Conservation (phyloP, 2,888 invertebrate species). For the Lottia scabra region DNA sequence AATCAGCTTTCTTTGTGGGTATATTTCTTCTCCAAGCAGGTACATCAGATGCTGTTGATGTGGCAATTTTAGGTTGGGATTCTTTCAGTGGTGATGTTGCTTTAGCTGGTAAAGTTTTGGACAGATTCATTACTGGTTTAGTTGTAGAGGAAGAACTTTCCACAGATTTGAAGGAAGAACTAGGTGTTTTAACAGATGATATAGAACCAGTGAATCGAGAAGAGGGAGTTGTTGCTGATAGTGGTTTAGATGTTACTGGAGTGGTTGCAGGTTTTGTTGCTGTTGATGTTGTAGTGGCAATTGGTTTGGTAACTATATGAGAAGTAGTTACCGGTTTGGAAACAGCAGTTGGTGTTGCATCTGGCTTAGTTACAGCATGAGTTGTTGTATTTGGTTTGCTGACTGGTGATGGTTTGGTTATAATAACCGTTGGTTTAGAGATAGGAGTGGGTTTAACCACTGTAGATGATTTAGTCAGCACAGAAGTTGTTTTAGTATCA, state of each 20-base stretch:
- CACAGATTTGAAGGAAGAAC: neutral
- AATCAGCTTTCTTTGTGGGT: conserved; percentile 29
- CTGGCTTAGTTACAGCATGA: conserved; percentile 5
- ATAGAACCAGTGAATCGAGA: conserved; percentile 4
- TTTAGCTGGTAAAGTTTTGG: conserved; percentile 14
- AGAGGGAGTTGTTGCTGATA: neutral
- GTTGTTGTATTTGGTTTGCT: neutral
- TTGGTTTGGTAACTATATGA: conserved; percentile 1
- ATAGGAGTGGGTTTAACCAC: neutral
- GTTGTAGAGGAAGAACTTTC: conserved; percentile 10
- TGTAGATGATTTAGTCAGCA: neutral
- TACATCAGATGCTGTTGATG: conserved; percentile 13
- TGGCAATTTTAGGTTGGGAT: conserved; percentile 11
- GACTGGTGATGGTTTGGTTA: conserved; percentile 3
- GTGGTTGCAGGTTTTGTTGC: neutral
- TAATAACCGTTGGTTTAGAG: neutral
- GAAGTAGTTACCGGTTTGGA: conserved; percentile 7
- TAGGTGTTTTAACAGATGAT: conserved; percentile 12
- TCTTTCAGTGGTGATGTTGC: conserved; percentile 16
- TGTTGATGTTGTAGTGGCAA: neutral
- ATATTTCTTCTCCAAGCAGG: conserved; percentile 50
- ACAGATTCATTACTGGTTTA: conserved; percentile 14
- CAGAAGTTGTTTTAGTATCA: neutral
- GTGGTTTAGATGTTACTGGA: conserved; percentile 16
- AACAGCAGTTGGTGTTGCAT: neutral